Evolutionary conservation across 2,797 vertebrate species (phyloP).

Genomic region (Pseudomugil tenellus): DNA sequence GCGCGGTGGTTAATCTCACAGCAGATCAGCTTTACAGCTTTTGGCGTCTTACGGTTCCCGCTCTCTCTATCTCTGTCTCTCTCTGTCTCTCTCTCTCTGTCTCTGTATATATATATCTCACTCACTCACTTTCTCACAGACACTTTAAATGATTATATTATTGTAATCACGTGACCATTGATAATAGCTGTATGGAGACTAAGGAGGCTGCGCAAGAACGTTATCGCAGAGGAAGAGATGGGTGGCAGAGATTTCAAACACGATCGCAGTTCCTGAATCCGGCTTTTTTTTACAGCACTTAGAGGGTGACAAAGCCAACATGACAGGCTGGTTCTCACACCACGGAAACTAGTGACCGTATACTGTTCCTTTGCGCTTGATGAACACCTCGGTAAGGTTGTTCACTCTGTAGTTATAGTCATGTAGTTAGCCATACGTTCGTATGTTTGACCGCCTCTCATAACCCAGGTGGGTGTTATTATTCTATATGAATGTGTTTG

Average conservation of each 20-base stretch:
- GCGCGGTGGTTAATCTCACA: constrained; percentile 73
- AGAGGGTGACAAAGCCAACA: constrained; percentile 37
- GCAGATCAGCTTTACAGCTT: constrained; percentile 68
- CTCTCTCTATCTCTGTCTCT: constrained; percentile 14
- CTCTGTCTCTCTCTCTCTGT: constrained; percentile 10
- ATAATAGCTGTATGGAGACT: constrained; percentile 23
- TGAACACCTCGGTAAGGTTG: constrained; percentile 70
- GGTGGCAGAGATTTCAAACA: constrained; percentile 61
- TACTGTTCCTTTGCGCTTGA: constrained; percentile 50
- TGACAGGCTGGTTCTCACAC: constrained; percentile 48
- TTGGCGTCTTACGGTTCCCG: constrained; percentile 49
- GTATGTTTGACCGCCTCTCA: background rate
- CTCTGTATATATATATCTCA: too few species aligned
- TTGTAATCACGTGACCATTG: constrained; percentile 56
- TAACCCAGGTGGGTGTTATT: background rate
- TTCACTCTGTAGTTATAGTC: background rate
- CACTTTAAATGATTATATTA: constrained; percentile 72
- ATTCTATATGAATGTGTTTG: too few species aligned
- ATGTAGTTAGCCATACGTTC: background rate
- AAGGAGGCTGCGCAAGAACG: constrained; percentile 15
- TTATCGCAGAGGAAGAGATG: constrained; percentile 36
- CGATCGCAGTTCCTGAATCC: constrained; percentile 45
- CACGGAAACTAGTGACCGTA: constrained; percentile 40
- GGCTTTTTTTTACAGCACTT: constrained; percentile 13
- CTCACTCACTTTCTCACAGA: background rate